phyloP scores from a whole-genome alignment of 2,797 vertebrate genomes.

The Malacoctenus gilli region DNA sequence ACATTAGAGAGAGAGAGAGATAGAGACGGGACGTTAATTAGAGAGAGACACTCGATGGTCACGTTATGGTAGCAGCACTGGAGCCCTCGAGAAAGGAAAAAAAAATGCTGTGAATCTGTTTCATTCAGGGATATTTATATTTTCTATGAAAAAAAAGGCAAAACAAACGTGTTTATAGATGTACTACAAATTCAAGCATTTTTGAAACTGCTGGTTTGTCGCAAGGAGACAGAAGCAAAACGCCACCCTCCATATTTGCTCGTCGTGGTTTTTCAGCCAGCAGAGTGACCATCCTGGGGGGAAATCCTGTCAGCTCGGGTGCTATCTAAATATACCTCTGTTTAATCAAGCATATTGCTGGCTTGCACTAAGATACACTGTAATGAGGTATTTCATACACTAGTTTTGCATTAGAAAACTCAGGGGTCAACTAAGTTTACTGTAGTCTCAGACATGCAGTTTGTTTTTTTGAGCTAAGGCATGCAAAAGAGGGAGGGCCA shows the following conservation, averaged over 20 bases:
- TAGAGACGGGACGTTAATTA: slow-evolving; percentile 74
- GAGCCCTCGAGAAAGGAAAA: slow-evolving; percentile 80
- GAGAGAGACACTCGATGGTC: slow-evolving; percentile 79
- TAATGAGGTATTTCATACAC: slow-evolving; percentile 88
- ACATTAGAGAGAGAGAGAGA: slow-evolving; percentile 20
- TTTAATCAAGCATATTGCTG: slow-evolving; percentile 85
- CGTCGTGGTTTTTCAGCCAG: slow-evolving; percentile 76
- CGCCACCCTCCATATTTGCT: slow-evolving; percentile 71
- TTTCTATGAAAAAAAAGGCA: slow-evolving; percentile 94
- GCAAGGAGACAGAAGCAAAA: slow-evolving; percentile 72
- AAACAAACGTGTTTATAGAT: slow-evolving; percentile 83
- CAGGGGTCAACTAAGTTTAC: slow-evolving; percentile 88
- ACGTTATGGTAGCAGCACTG: slow-evolving; percentile 85
- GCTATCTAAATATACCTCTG: slow-evolving; percentile 88
- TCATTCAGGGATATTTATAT: slow-evolving; percentile 97
- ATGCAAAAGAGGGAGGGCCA: slow-evolving; percentile 33
- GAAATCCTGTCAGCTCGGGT: slow-evolving; percentile 83
- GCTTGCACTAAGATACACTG: slow-evolving; percentile 89
- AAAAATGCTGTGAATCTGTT: slow-evolving; percentile 89
- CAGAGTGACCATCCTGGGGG: slow-evolving; percentile 73
- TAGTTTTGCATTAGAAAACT: slow-evolving; percentile 88
- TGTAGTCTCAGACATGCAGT: slow-evolving; percentile 82
- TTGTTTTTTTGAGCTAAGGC: slow-evolving; percentile 63
- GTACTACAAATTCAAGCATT: slow-evolving; percentile 85
- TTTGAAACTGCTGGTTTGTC: slow-evolving; percentile 87